phyloP scores from a whole-genome alignment of 2,888 invertebrate genomes.

The Pteria penguin region DNA sequence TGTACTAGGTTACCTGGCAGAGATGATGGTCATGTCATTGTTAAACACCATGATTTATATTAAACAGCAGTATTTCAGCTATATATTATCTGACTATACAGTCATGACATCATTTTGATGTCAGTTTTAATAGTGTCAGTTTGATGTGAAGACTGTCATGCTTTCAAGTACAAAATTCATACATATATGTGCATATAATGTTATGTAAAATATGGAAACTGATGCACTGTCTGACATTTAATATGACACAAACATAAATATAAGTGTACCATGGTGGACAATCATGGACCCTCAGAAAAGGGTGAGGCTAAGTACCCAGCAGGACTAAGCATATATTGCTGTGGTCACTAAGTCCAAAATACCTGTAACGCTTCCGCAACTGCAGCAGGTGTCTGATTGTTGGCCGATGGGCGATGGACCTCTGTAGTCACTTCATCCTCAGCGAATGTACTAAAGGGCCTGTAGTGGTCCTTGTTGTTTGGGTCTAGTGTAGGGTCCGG shows the following conservation, averaged over 20 bases:
- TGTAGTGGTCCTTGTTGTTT: conserved; percentile 36
- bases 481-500: conserved; percentile 41
- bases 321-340: not conserved
- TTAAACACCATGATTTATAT: too few relatives aligned
- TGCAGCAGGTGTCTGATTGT: conserved; percentile 18
- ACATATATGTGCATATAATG: too few relatives aligned
- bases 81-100: too few relatives aligned
- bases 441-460: conserved; percentile 19
- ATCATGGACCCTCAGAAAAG: not conserved
- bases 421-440: conserved; percentile 38
- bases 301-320: not conserved
- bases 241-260: not conserved
- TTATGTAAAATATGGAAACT: too few relatives aligned
- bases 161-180: too few relatives aligned
- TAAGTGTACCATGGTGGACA: not conserved
- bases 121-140: too few relatives aligned
- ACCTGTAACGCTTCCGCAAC: conserved; percentile 47
- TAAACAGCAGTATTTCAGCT: too few relatives aligned
- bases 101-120: too few relatives aligned
- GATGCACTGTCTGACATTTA: too few relatives aligned
- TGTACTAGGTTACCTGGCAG: not conserved
- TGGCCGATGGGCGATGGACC: conserved; percentile 33
- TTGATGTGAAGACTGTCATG: too few relatives aligned
- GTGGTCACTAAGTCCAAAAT: not conserved
- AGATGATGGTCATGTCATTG: too few relatives aligned